Percentiles rank a stretch among this genome's conserved stretches.
Conservation (phyloP, 2,888 invertebrate genomes). For the Notodonta ziczac region DNA sequence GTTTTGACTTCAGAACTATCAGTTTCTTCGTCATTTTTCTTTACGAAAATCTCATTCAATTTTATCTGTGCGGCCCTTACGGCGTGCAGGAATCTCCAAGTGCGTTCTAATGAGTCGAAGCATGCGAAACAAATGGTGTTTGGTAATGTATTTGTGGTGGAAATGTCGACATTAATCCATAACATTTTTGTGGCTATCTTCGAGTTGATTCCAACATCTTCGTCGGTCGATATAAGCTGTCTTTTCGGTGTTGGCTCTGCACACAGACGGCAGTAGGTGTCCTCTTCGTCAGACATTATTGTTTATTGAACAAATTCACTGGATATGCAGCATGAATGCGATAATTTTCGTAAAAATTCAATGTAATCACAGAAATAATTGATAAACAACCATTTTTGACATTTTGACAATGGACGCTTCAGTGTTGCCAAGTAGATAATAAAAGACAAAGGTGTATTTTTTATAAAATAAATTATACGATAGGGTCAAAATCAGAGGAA, state of each 20-base stretch:
- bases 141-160: constrained; percentile 55
- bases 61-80: constrained; percentile 69
- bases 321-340: constrained; percentile 10
- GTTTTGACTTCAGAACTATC: constrained; percentile 25
- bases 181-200: constrained; percentile 69
- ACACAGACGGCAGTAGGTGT: constrained; percentile 71
- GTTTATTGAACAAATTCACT: constrained; percentile 21
- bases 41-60: constrained; percentile 52
- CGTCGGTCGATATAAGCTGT: constrained; percentile 65
- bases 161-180: constrained; percentile 75
- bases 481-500: too few relatives aligned
- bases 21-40: constrained; percentile 34
- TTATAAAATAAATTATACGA: too few relatives aligned
- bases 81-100: constrained; percentile 70
- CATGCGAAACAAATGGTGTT: constrained; percentile 75
- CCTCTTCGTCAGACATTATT: constrained; percentile 61
- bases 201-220: constrained; percentile 65
- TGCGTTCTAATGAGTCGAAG: constrained; percentile 73
- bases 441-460: too few relatives aligned
- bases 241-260: constrained; percentile 68
- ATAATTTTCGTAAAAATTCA: constrained; percentile 14
- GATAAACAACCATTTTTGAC: constrained; percentile 50
- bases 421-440: constrained; percentile 9
- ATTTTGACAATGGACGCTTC: constrained; percentile 28
- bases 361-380: constrained; percentile 16